Evolutionary conservation across 1,140 invertebrate genomes (phyloP), one percentile per base, ranked within the genome.

Genomic region (Chelonus insularis): DNA sequence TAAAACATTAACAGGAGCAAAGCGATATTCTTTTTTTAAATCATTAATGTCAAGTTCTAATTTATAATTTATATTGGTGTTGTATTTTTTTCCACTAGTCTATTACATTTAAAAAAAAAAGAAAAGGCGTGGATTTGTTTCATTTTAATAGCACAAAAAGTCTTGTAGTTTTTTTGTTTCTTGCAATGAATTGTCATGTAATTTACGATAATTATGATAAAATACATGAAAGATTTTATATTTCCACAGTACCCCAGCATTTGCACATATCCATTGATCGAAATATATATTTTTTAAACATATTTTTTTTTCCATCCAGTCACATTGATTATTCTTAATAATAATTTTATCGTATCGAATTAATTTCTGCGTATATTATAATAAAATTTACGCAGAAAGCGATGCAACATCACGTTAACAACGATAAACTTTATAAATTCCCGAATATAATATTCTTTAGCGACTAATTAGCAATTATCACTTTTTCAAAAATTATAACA

Each of bases 141-240:
- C n/a, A 12, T 25, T 25, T 12, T 50, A 11, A 29, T 52, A 14
- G 32, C 8, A 52, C 25, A n/a, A 52, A 6, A 52, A 52, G 50
- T 52, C 50, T 52, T 37, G 9, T 16, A 52, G 32, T 25, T 37
- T 36, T 52, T 36, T 21, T n/a, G n/a, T n/a, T n/a, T n/a, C n/a
- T n/a, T n/a, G n/a, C n/a, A 52, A 52, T 52, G 20, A 50, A 50
- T 14, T 52, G 50, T 52, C 50, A 52, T 52, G 50, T 52, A 32
- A 51, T 36, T 52, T 36, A 36, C 18, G 7, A n/a, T 8, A 50
- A 50, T 52, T 8, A 52, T 34, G 16, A 52, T 8, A 52, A 36
- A 36, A 36, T 8, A 7, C 16, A 36, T 9, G 36, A 14, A 14
- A 3, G 7, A 1, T 52, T 12, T 5, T 14, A 7, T 12, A 52